These are phyloP conservation scores for Rhinogobius similis DNA, from an alignment of 2,113 vertebrate species.

Conservation along the genomic window DNA sequence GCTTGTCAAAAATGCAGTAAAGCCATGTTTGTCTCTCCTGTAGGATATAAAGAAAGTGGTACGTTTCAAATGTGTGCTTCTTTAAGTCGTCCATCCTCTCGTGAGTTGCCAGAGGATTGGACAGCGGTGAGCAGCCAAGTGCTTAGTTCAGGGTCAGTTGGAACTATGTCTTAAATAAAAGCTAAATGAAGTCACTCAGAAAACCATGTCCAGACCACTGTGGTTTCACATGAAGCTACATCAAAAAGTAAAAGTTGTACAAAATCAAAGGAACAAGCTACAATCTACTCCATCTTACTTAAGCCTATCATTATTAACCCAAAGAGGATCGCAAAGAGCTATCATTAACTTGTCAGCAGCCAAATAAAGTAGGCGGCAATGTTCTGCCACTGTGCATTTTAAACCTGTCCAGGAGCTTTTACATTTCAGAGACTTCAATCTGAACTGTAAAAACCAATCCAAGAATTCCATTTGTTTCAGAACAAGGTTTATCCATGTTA, in stretches of 20 bases:
- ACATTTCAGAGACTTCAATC: too few relatives aligned
- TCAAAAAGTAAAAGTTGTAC: conserved; percentile 45
- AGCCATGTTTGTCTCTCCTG: not conserved
- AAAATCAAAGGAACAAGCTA: conserved; percentile 34
- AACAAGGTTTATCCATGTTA: too few relatives aligned
- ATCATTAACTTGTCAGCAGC: conserved; percentile 51
- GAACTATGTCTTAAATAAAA: not conserved
- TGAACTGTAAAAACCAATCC: too few relatives aligned
- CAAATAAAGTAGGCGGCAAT: too few relatives aligned
- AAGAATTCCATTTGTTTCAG: too few relatives aligned
- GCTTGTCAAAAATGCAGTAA: too few relatives aligned
- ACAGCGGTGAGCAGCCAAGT: not conserved
- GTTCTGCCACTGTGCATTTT: too few relatives aligned
- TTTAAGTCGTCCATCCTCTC: not conserved
- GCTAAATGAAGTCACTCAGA: conserved; percentile 16
- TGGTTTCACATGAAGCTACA: conserved; percentile 27
- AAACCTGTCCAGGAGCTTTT: too few relatives aligned
- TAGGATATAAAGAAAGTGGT: not conserved
- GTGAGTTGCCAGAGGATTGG: not conserved
- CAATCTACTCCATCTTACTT: conserved; percentile 39
- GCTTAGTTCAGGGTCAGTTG: conserved; percentile 1
- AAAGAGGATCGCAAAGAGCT: conserved; percentile 23
- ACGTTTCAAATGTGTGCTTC: not conserved
- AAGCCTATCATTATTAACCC: conserved; percentile 26
- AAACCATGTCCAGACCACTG: conserved; percentile 51